These are phyloP conservation scores for Gobionotothen gibberifrons DNA, from an alignment of 2,797 vertebrate species.

Conservation along the genomic window DNA sequence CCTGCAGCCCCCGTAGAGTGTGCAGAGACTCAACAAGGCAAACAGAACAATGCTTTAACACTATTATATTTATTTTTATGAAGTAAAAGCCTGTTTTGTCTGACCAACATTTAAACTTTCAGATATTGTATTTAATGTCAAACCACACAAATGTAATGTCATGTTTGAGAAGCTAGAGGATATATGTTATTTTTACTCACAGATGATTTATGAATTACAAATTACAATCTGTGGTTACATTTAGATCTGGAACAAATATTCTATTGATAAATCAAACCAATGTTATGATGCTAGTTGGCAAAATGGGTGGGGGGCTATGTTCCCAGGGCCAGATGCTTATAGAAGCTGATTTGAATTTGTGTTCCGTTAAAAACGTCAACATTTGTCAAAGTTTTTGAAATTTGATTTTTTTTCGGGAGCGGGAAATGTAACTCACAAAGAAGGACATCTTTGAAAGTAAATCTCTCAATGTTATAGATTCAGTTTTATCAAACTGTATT, in stretches of 20 bases:
- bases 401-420: no score
- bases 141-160: no score
- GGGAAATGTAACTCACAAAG: neutral
- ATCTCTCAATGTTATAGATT: neutral
- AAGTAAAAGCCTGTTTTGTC: no score
- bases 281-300: no score
- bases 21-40: no score
- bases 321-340: no score
- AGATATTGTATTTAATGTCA: no score
- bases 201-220: neutral
- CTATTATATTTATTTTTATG: no score
- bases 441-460: neutral
- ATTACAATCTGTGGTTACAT: neutral
- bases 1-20: neutral
- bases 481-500: neutral
- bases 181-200: neutral
- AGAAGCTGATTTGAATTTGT: neutral
- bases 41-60: no score
- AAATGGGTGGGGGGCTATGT: no score
- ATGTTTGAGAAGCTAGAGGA: neutral
- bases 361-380: neutral
- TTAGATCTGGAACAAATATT: neutral
- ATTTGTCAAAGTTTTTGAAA: neutral
- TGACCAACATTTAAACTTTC: no score
- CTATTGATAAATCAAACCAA: no score